Conservation (phyloP, 2,888 invertebrate genomes). For the Drosophila lutescens region DNA sequence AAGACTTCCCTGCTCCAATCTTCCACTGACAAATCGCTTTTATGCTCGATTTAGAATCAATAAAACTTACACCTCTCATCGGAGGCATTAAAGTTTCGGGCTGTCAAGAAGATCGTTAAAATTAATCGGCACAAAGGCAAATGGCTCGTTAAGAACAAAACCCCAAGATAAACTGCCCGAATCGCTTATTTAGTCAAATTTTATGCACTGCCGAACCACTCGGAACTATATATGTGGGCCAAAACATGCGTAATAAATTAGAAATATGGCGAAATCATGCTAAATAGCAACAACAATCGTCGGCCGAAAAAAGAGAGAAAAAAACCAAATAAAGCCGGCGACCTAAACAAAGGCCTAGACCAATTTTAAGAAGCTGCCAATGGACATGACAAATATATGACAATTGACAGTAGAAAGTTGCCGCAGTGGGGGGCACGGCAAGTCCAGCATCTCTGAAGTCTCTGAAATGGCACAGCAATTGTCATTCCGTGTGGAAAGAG, state of each 20-base stretch:
- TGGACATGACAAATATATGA: conserved; percentile 63
- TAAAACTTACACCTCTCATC: conserved; percentile 45
- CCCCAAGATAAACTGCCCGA: conserved; percentile 5
- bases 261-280: conserved; percentile 61
- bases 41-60: conserved; percentile 40
- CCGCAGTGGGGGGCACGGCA: conserved; percentile 27
- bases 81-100: neutral
- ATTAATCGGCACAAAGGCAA: conserved; percentile 31
- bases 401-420: conserved; percentile 77
- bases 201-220: conserved; percentile 7
- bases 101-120: conserved; percentile 34
- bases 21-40: conserved; percentile 12
- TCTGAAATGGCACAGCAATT: conserved; percentile 77
- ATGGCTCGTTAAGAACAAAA: conserved; percentile 14
- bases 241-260: conserved; percentile 64
- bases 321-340: conserved; percentile 6
- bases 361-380: conserved; percentile 75
- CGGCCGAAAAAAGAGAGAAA: neutral
- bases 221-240: conserved; percentile 48
- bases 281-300: conserved; percentile 55
- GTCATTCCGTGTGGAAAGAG: conserved; percentile 73
- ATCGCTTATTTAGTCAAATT: conserved; percentile 29
- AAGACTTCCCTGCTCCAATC: neutral
- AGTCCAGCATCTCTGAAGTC: conserved; percentile 37
- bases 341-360: conserved; percentile 64